Percentiles rank a stretch among this genome's conserved stretches.
These are phyloP conservation scores for Cheilosia scutellata DNA, from an alignment of 2,888 invertebrate genomes.

Conservation along the genomic window DNA sequence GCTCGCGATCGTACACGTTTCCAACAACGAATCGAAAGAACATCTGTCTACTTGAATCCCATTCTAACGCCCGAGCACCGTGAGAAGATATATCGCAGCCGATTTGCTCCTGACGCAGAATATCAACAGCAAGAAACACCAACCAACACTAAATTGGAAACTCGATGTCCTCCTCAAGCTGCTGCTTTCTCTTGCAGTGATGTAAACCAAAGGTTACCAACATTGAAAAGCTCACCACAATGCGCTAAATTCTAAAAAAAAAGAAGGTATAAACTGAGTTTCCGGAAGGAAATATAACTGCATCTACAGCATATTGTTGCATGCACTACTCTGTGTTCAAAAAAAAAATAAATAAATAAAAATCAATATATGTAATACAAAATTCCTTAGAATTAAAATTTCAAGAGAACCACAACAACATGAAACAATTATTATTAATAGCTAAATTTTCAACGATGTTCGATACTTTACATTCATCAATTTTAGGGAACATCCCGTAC, in stretches of 20 bases:
- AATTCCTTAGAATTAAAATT: conserved; percentile 34
- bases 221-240: conserved; percentile 44
- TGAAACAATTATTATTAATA: not conserved
- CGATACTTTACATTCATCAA: not conserved
- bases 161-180: conserved; percentile 26
- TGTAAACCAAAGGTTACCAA: conserved; percentile 58
- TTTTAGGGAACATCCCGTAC: not conserved
- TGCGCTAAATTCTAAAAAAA: conserved; percentile 59
- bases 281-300: conserved; percentile 16
- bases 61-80: conserved; percentile 81
- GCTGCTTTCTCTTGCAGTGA: conserved; percentile 16
- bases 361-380: conserved; percentile 22
- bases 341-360: conserved; percentile 17
- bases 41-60: conserved; percentile 78
- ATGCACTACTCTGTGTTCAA: conserved; percentile 64
- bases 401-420: conserved; percentile 7
- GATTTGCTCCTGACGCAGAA: conserved; percentile 78
- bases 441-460: conserved; percentile 26
- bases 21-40: conserved; percentile 79
- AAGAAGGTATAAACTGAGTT: not conserved
- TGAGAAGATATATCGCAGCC: conserved; percentile 80
- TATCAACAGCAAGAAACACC: conserved; percentile 15
- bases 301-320: conserved; percentile 61
- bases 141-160: conserved; percentile 7
- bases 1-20: conserved; percentile 85